These are phyloP conservation scores for Chiridota heheva DNA, from an alignment of 35 echinoderm and acorn worm species.

Conservation along the genomic window DNA sequence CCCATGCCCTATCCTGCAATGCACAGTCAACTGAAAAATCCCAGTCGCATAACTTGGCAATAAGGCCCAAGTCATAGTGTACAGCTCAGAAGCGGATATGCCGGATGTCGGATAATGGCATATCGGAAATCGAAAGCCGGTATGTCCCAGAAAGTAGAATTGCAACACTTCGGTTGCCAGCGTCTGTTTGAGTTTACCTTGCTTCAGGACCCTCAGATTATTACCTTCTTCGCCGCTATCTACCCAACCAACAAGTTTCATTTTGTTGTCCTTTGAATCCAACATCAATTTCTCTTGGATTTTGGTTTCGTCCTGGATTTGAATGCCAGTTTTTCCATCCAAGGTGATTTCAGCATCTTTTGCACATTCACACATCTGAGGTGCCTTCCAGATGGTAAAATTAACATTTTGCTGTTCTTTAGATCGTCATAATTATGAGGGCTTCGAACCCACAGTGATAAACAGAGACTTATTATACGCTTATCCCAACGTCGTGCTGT, in stretches of 20 bases:
- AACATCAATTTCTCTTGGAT: conserved; percentile 29
- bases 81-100: background rate
- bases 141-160: conserved; percentile 7
- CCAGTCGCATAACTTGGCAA: background rate
- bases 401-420: conserved; percentile 5
- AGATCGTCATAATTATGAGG: conserved; percentile 19
- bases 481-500: conserved; percentile 20
- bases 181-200: background rate
- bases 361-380: conserved; percentile 13
- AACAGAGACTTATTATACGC: conserved; percentile 14
- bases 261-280: background rate
- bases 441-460: conserved; percentile 22
- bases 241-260: conserved; percentile 25
- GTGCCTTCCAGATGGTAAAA: conserved; percentile 39
- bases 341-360: background rate
- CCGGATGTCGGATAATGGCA: conserved; percentile 17
- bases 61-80: background rate
- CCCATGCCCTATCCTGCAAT: background rate
- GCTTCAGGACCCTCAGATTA: background rate
- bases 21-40: conserved; percentile 1
- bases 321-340: conserved; percentile 7
- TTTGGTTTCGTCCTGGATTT: conserved; percentile 37
- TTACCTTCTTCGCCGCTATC: conserved; percentile 13
- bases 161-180: conserved; percentile 36
- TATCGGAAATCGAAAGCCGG: conserved; percentile 4